Base-by-base conservation (phyloP, 1,140 invertebrate genomes). In the Ceratosolen solmsi region DNA sequence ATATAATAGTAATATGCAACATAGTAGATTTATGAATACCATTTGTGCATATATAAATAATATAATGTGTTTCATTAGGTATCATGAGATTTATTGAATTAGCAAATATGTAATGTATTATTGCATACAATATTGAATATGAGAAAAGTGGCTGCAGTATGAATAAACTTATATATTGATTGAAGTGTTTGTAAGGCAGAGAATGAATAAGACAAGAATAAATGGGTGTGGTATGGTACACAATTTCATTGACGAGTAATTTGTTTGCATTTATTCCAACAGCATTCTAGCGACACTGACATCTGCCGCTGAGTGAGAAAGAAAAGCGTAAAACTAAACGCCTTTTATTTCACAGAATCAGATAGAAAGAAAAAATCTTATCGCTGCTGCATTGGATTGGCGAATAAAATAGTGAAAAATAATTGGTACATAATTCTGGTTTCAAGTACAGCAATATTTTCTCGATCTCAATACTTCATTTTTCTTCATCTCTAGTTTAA, bases 381-480 rank as follows among this genome's bases (percentile, higher is more conserved):
- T 22, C 38, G 30, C 30, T 11, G 33, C 60, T 82, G 80, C 74
- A 60, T 77, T 77, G 65, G 80, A 82, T 63, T 77, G 63, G 8
- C 36, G 25, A 46, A 56, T 51, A 54, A 51, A 63, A n/a, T 38
- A 1, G 51, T 75, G 63, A 82, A 60, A 82, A 82, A 71, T 77
- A 82, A 82, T 82, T 76, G 73, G 27, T 71, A 77, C 58, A 77
- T 76, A 58, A 82, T 82, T 76, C 74, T 49, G 51, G 20, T 71
- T 60, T 82, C 80, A 27, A 72, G 73, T 51, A 46, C 70, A 30
- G 46, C 41, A 41, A 74, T 80, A 74, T 74, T 60, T 82, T 25
- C 79, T 82, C 60, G 25, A 63, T 65, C 73, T 75, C 82, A 71
- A 83, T 78, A 68, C 74, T 85, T 71, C 51, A 72, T 73, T 76